Percentiles rank a stretch among this genome's conserved stretches.
Evolutionary conservation across 2,888 invertebrate genomes (phyloP).

Genomic region (Netelia virgata): DNA sequence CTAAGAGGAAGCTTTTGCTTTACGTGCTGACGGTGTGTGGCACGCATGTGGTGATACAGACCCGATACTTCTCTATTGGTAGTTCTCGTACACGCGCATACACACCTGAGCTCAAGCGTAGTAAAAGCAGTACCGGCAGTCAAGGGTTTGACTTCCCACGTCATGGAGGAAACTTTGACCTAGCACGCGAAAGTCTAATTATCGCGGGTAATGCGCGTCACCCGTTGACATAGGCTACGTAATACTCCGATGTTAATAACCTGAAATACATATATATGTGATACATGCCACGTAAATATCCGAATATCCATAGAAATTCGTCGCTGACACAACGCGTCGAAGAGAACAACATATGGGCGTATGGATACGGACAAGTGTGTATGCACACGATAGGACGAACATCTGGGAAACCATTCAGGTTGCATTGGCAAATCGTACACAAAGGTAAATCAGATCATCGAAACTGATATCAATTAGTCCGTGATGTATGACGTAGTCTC

Average conservation of each 20-base stretch:
- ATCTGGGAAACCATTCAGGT: constrained; percentile 18
- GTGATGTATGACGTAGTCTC: constrained; percentile 71
- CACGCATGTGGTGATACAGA: not conserved
- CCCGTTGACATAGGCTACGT: constrained; percentile 28
- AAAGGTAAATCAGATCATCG: constrained; percentile 51
- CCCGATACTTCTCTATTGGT: constrained; percentile 40
- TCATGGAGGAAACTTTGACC: constrained; percentile 61
- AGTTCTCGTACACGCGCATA: constrained; percentile 5
- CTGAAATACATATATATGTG: constrained; percentile 13
- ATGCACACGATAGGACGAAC: constrained; percentile 3
- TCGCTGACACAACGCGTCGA: constrained; percentile 25
- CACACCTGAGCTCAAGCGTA: not conserved
- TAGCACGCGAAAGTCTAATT: constrained; percentile 67
- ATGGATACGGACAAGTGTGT: not conserved
- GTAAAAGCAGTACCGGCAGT: constrained; percentile 31
- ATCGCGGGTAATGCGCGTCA: constrained; percentile 55
- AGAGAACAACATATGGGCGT: not conserved
- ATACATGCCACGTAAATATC: constrained; percentile 17
- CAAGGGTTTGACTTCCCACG: constrained; percentile 62
- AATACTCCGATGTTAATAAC: constrained; percentile 17
- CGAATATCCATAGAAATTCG: constrained; percentile 29
- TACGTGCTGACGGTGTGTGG: constrained; percentile 29
- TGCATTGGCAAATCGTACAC: constrained; percentile 25
- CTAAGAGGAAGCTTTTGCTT: constrained; percentile 36
- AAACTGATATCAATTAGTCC: constrained; percentile 74